These are phyloP conservation scores for Cataglyphis altisquamis DNA, from an alignment of 2,888 invertebrate species.

Conservation along the genomic window DNA sequence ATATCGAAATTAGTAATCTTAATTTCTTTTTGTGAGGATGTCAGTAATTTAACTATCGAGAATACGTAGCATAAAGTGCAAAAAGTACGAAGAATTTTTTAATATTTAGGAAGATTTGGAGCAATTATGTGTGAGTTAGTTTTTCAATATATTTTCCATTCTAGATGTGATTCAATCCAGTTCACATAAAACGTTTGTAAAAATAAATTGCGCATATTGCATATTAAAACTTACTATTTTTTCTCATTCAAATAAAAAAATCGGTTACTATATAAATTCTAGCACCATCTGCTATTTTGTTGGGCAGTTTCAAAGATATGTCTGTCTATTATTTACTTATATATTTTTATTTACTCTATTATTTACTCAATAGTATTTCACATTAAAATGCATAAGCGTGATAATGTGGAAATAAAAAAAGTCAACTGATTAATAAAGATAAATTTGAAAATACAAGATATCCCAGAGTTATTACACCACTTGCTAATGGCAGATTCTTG, in stretches of 20 bases:
- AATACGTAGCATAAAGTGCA: background rate
- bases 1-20: background rate
- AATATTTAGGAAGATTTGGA: background rate
- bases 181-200: slow-evolving; percentile 8
- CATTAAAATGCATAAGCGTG: background rate
- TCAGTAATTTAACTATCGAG: slow-evolving; percentile 20
- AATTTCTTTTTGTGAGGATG: background rate
- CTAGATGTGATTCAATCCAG: background rate
- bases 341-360: background rate
- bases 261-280: background rate
- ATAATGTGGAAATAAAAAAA: background rate
- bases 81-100: slow-evolving; percentile 4
- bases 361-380: background rate
- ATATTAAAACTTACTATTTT: background rate
- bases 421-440: background rate
- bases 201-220: background rate
- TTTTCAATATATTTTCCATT: background rate
- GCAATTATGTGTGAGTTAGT: background rate
- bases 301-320: background rate
- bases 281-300: slow-evolving; percentile 24
- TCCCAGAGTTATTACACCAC: too few species aligned
- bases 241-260: background rate
- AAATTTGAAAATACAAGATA: background rate
- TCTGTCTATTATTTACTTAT: slow-evolving; percentile 8
- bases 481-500: too few species aligned